Percentiles rank a stretch among this genome's conserved stretches.
Conservation (phyloP, 2,888 invertebrate species). For the Meiosimyza platycephala region DNA sequence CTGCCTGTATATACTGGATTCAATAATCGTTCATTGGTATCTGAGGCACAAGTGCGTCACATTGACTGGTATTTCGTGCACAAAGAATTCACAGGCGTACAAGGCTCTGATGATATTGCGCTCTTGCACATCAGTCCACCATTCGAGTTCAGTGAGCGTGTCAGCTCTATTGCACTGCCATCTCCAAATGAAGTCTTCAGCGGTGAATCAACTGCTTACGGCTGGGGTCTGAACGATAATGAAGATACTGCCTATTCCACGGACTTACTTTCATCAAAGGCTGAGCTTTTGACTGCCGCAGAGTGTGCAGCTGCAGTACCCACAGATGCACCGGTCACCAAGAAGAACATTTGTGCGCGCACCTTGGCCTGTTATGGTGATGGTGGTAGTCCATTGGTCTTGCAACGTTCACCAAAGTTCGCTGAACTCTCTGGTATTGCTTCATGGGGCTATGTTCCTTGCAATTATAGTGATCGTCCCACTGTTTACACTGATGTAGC, state of each 20-base stretch:
- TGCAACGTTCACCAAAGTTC: constrained; percentile 47
- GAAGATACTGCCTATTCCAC: constrained; percentile 50
- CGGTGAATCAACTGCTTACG: constrained; percentile 50
- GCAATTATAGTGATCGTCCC: constrained; percentile 54
- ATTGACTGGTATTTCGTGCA: constrained; percentile 62
- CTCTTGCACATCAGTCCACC: constrained; percentile 63
- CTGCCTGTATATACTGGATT: constrained; percentile 56
- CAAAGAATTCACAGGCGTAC: constrained; percentile 58
- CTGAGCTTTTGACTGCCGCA: constrained; percentile 45
- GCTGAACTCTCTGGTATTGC: constrained; percentile 54
- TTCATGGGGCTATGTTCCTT: constrained; percentile 59
- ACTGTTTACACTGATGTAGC: constrained; percentile 53
- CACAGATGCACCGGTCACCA: constrained; percentile 50
- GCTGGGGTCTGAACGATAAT: constrained; percentile 55
- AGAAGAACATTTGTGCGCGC: constrained; percentile 50
- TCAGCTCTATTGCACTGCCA: constrained; percentile 65
- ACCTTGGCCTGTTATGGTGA: constrained; percentile 57
- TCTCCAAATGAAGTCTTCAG: constrained; percentile 49
- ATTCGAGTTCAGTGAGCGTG: constrained; percentile 57
- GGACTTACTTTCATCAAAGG: constrained; percentile 51
- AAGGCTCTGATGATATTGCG: constrained; percentile 71
- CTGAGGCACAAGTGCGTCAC: constrained; percentile 55
- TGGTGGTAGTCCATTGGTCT: constrained; percentile 57
- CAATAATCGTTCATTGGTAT: constrained; percentile 49
- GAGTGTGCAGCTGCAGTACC: constrained; percentile 49